Conservation (phyloP, 1,140 invertebrate genomes). For the Drosophila aff. region DNA sequence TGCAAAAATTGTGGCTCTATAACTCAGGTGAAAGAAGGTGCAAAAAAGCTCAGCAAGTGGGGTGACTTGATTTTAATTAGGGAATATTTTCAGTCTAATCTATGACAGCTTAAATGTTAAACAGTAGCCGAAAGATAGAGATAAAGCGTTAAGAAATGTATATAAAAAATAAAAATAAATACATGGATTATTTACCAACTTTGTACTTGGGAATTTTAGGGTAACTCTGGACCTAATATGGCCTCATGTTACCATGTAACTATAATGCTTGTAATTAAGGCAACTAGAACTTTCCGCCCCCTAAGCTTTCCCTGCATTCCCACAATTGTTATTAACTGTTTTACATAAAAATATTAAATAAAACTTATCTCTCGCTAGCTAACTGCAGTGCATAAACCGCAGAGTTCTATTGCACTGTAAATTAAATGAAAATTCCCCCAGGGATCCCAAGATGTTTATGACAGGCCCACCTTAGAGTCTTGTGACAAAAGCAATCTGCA, state of each 20-base stretch:
- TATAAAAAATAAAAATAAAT: background rate
- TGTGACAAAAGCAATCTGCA: constrained; percentile 31
- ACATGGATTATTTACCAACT: background rate
- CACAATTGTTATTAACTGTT: constrained; percentile 23
- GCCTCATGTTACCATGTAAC: background rate
- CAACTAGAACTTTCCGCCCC: background rate
- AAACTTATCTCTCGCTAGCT: background rate
- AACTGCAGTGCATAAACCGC: constrained; percentile 12
- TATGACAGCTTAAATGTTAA: background rate
- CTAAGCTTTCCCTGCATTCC: constrained; percentile 6
- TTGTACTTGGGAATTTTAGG: background rate
- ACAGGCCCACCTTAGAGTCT: constrained; percentile 25
- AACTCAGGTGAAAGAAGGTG: constrained; percentile 1
- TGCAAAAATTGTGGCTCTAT: background rate
- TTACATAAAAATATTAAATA: constrained; percentile 15
- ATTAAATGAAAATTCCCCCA: constrained; percentile 1
- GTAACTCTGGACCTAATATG: no score
- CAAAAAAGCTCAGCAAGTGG: background rate
- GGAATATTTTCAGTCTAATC: background rate
- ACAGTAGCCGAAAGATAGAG: constrained; percentile 7
- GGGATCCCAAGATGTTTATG: constrained; percentile 27
- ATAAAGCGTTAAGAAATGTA: background rate
- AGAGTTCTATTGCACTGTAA: constrained; percentile 17
- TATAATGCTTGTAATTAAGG: background rate
- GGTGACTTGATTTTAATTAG: background rate